A percentile compares a stretch with the other conserved stretches of the same genome.
Conservation (phyloP, 2,888 invertebrate species). For the Eupithecia vulgata region DNA sequence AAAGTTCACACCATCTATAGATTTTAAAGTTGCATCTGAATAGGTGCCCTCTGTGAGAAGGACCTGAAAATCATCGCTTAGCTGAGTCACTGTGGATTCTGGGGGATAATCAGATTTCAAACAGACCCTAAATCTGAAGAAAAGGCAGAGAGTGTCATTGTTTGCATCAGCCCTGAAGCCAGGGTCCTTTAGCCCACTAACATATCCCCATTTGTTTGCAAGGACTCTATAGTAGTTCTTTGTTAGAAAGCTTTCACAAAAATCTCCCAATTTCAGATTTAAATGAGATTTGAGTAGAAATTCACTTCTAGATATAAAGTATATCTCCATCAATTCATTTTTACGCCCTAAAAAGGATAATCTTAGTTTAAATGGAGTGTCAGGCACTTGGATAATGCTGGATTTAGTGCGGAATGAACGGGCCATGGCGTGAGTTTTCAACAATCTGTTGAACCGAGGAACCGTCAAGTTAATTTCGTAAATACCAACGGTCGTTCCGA, state of each 20-base stretch:
- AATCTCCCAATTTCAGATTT: neutral
- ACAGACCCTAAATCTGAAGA: neutral
- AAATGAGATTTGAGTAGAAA: neutral
- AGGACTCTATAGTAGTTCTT: neutral
- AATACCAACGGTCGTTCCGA: neutral
- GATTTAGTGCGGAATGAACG: neutral
- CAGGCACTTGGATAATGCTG: neutral
- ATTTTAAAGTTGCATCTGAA: slow-evolving; percentile 1
- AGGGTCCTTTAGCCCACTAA: neutral
- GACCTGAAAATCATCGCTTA: neutral
- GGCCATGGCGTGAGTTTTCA: slow-evolving; percentile 3
- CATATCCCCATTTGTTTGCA: slow-evolving; percentile 1
- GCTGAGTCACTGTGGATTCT: neutral
- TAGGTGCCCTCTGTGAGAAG: neutral
- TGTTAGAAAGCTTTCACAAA: neutral
- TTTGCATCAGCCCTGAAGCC: neutral
- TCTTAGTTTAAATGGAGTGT: neutral
- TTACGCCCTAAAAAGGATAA: neutral
- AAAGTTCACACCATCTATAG: neutral
- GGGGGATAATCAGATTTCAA: neutral
- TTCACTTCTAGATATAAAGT: neutral
- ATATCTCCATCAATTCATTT: slow-evolving; percentile 2
- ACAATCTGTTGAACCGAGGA: neutral
- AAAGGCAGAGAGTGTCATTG: neutral
- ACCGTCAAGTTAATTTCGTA: neutral